Base-by-base conservation (phyloP, 1,140 invertebrate genomes). In the Arctopsyche grandis region DNA sequence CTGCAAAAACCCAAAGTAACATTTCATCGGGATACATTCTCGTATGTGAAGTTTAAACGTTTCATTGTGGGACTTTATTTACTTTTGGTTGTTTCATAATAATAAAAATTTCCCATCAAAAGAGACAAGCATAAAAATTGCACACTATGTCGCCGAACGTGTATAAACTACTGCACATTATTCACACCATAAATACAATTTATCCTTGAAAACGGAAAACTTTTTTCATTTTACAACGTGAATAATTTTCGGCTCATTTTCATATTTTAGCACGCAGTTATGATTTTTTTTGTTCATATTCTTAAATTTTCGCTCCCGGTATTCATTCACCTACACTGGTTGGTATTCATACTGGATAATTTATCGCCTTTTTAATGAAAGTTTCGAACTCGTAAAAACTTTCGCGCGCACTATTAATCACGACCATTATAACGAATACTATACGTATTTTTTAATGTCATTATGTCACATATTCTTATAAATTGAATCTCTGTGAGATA, bases 81-180 rank as follows among this genome's bases (percentile, higher is more conserved):
- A 38, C 29, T 38, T 38, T 38, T 38, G 29, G 29, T n/a, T 7
- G 29, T 38, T 38, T 38, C 7, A 38, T 38, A 38, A 38, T 7
- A 1, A 38, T 38, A 38, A 38, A 1, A 38, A 1, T 4, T 38
- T 38, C n/a, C 29, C 29, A 38, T 38, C 29, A 38, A 38, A 38
- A 38, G 29, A 38, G 56, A 60, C 56, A 21, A 19, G 56, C 21
- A 60, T 60, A 52, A 60, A 60, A 60, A 60, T 60, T 60, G 56
- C 56, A 60, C 9, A 19, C 56, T 60, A 21, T 60, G 56, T 60
- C 56, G 19, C 56, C 14, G 12, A 14, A 16, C 52, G 52, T 19
- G 21, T 60, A 60, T 60, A 60, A 60, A 60, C 56, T 60, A 60
- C 56, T n/a, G n/a, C n/a, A 60, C 56, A 60, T 60, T 60, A 19